phyloP scores from a whole-genome alignment of 2,113 vertebrate genomes.

The Meleagris gallopavo region DNA sequence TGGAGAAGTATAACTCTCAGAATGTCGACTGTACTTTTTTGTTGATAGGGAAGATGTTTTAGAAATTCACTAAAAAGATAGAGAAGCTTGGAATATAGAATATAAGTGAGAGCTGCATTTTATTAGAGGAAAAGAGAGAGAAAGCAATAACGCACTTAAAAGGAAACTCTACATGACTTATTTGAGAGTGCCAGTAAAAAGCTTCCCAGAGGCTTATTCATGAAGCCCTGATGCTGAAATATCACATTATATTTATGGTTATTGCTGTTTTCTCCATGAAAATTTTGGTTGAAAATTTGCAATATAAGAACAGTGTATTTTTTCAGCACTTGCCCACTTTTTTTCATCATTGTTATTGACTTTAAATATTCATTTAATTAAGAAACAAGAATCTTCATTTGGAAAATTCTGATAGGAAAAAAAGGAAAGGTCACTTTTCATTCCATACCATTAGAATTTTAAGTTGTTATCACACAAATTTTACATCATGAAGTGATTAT shows the following conservation, averaged over 20 bases:
- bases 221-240: neutral
- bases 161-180: neutral
- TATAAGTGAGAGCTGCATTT: neutral
- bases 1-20: neutral
- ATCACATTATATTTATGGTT: neutral
- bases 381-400: neutral
- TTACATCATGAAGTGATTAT: neutral
- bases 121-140: neutral
- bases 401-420: neutral
- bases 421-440: neutral
- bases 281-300: neutral
- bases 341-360: neutral
- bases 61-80: neutral
- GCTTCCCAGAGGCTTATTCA: neutral
- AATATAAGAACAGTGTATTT: neutral
- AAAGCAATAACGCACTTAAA: neutral
- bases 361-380: neutral
- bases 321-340: neutral
- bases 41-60: neutral
- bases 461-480: neutral
- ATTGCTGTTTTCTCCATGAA: neutral
- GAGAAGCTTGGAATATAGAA: neutral
- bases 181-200: neutral
- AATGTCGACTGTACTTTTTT: neutral
- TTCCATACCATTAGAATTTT: neutral